Base-by-base conservation (phyloP, 2,113 vertebrate genomes). In the Brachyhypopomus gauderio region DNA sequence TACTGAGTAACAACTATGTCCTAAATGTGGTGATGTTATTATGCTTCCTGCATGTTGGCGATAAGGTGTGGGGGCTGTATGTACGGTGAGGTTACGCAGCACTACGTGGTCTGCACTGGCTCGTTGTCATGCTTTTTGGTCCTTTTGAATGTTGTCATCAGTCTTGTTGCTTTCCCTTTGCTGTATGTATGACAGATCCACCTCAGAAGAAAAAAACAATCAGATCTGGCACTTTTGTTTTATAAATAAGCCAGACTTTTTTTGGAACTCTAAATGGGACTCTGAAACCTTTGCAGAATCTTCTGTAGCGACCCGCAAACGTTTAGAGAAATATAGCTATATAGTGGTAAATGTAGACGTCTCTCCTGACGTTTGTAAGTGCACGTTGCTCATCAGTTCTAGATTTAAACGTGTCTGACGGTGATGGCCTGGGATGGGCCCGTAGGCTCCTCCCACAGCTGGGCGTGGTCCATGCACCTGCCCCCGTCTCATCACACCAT, bases 401-500 rank as follows among this genome's bases (percentile, higher is more conserved):
- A 66, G 63, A 66, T 20, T 34, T 34, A 66, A 34, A 66, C 5
- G 3, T 17, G 56, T 11, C 56, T 60, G 58, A 14, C 22, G 60
- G 36, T 48, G 69, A 22, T 73, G 78, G 52, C 23, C 78, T 73
- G 70, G 56, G 70, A 52, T 63, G 19, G 63, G 22, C 20, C 52
- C 62, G 72, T 70, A 1, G 25, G 55, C 19, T 79, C 34, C 45
- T 4, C 52, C 56, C 34, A 77, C 25, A 72, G 56, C 73, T 14
- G 80, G 48, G 34, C 77, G 48, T 76, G 74, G 45, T 64, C 17
- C 1, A 70, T 1, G 56, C 45, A 70, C 79, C 84, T 85, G 77
- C 83, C 70, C 14, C 56, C 72, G 58, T 64, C 80, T 91, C 79
- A 92, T 88, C 85, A 80, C 79, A 78, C 25, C 75, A n/a, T 81